Evolutionary conservation across 2,113 vertebrate genomes (phyloP).

Genomic region (Erythrocebus patas): DNA sequence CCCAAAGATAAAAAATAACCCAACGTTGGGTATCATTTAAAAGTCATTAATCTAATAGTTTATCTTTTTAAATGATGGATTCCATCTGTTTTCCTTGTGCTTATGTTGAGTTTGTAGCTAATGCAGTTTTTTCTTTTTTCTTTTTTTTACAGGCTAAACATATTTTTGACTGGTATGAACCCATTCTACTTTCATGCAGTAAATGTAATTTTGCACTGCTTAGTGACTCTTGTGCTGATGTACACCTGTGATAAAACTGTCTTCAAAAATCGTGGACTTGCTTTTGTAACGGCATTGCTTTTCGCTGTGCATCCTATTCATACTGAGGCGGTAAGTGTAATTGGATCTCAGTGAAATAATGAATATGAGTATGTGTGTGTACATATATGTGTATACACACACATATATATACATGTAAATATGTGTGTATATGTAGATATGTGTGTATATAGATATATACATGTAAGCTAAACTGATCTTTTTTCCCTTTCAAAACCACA

Average conservation of each 20-base stretch:
- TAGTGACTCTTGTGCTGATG: constrained; percentile 92
- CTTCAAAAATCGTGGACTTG: constrained; percentile 86
- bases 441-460: no score
- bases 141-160: constrained; percentile 88
- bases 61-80: background rate
- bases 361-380: background rate
- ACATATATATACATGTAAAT: no score
- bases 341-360: background rate
- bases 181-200: constrained; percentile 94
- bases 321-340: constrained; percentile 94
- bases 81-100: background rate
- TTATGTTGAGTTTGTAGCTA: background rate
- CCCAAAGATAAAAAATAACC: background rate
- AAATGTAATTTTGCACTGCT: constrained; percentile 92
- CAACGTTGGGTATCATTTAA: constrained; percentile 6
- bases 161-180: constrained; percentile 91
- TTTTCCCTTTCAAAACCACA: background rate
- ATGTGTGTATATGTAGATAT: no score
- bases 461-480: background rate
- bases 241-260: constrained; percentile 89
- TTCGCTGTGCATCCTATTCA: constrained; percentile 97
- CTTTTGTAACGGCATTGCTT: constrained; percentile 91
- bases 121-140: background rate
- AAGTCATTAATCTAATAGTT: constrained; percentile 30
- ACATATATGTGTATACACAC: no score